Base-by-base conservation (phyloP, 2,797 vertebrate species). In the Tenualosa thibaudeaui region DNA sequence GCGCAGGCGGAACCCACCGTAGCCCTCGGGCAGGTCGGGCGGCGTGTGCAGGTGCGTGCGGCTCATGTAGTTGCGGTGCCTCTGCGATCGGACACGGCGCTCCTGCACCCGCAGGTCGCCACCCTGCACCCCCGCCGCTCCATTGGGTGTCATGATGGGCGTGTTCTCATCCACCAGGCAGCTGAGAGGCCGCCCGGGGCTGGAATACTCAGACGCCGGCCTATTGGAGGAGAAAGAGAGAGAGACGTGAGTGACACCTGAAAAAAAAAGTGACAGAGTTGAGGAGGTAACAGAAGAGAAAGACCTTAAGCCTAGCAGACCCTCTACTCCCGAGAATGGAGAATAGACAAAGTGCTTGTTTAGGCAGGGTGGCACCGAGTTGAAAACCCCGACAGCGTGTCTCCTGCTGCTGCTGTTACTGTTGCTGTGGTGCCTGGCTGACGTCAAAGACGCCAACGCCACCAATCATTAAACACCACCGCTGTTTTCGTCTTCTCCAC, bases 61-160 rank as follows among this genome's bases (percentile, higher is more conserved):
- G 95, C 98, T 99, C 98, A 99, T 99, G 93, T 99, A 99, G 94
- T 99, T 99, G 88, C 98, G 94, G 91, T 99, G 98, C 89, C 98
- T 95, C 89, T 99, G 98, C 0, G 98, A 99, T 75, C 98, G 96
- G 65, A 98, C 97, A 81, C 97, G 96, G 84, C 97, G 95, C 93
- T 99, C 98, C 6, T 97, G 96, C 86, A 95, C 93, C 22, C 97
- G 96, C 75, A 97, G 97, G 86, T 99, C 98, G 0, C 94, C 93
- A 0, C 94, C 91, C 84, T 97, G 97, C 83, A 96, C 93, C 6
- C 94, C 95, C 0, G 95, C 96, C 40, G 98, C 98, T 6, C 98
- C 98, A 0, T 99, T 99, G 0, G 96, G 97, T 84, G 90, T 97
- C 85, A 94, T 92, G 84, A 99, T 89, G 0, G 98, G 98, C 0